These are phyloP conservation scores for Lepidocyrtinus sp. DNA, from an alignment of 2,888 invertebrate species.

Conservation along the genomic window DNA sequence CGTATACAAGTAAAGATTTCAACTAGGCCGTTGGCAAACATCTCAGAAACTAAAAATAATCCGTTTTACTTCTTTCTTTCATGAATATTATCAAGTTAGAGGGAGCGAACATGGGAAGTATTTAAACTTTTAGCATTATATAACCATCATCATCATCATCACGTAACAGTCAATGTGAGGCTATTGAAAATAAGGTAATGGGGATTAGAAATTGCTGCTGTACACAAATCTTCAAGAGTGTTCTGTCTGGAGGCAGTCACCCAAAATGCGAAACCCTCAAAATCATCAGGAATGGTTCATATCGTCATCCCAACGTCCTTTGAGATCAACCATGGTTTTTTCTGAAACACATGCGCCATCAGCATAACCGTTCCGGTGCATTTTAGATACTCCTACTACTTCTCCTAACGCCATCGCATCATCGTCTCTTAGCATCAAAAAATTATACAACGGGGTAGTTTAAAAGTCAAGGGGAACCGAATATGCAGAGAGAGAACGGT, in stretches of 20 bases:
- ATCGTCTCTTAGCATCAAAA: neutral
- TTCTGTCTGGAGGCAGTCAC: slow-evolving; percentile 30
- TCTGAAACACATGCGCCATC: slow-evolving; percentile 15
- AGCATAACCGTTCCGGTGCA: slow-evolving; percentile 1
- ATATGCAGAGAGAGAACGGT: slow-evolving; percentile 34
- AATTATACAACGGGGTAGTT: slow-evolving; percentile 24
- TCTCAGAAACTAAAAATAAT: slow-evolving; percentile 69
- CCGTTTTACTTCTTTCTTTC: neutral
- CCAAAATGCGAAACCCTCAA: slow-evolving; percentile 49
- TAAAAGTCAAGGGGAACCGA: slow-evolving; percentile 49
- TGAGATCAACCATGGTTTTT: neutral
- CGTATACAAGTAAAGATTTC: slow-evolving; percentile 27
- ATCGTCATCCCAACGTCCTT: too few species aligned
- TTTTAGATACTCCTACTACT: neutral
- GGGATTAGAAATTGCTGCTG: neutral
- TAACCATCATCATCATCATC: neutral
- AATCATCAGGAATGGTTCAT: too few species aligned
- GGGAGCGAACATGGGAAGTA: neutral
- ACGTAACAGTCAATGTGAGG: neutral
- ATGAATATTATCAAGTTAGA: neutral
- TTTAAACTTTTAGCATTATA: neutral
- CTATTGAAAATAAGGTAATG: neutral
- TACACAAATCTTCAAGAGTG: neutral
- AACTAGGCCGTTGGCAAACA: slow-evolving; percentile 70
- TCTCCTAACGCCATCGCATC: neutral